Evolutionary conservation across 2,888 invertebrate genomes (phyloP).

Genomic region (Neocrepidodera transversa): DNA sequence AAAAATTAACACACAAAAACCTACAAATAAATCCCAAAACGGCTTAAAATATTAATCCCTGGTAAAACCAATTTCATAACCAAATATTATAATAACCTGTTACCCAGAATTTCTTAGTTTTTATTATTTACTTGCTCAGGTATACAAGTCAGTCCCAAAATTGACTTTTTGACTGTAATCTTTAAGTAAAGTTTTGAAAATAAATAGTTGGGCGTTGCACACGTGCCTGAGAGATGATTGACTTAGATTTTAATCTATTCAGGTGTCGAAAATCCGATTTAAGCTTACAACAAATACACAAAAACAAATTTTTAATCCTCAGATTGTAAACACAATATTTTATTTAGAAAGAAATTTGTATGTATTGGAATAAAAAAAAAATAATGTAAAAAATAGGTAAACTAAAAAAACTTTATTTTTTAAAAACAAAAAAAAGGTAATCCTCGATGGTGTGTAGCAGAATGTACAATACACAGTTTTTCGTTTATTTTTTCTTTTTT

Average conservation of each 20-base stretch:
- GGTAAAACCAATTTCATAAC: conserved; percentile 19
- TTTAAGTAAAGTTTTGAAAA: conserved; percentile 35
- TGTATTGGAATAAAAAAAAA: no score
- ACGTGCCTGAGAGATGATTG: conserved; percentile 36
- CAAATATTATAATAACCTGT: conserved; percentile 4
- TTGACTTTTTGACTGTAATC: conserved; percentile 33
- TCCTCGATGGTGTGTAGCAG: no score
- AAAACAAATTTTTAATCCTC: background rate
- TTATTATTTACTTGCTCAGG: conserved; percentile 11
- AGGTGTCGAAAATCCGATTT: conserved; percentile 36
- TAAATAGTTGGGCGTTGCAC: conserved; percentile 38
- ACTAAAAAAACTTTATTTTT: no score
- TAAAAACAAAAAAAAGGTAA: no score
- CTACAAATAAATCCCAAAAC: background rate
- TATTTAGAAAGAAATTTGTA: no score
- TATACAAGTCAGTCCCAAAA: background rate
- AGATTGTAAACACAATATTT: background rate
- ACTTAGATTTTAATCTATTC: conserved; percentile 32
- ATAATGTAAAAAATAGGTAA: no score
- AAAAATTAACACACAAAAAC: background rate
- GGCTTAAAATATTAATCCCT: conserved; percentile 6
- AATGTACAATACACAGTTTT: no score
- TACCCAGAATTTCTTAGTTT: conserved; percentile 3
- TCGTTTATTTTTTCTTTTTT: no score
- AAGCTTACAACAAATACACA: background rate